Percentiles rank a stretch among this genome's conserved stretches.
phyloP scores from a whole-genome alignment of 2,113 vertebrate species.

The Geococcyx californianus region DNA sequence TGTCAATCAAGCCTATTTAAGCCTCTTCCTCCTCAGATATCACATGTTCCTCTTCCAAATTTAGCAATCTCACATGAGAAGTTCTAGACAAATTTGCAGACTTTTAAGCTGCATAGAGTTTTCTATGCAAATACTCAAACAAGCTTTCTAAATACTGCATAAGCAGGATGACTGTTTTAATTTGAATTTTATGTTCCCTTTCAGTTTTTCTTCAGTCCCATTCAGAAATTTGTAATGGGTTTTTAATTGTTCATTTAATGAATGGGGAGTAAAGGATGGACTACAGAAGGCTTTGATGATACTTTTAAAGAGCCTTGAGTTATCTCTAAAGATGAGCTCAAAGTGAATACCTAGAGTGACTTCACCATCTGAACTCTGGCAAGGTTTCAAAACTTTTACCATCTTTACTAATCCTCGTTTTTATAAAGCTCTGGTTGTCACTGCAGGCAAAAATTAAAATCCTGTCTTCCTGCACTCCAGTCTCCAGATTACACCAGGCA shows the following conservation, averaged over 20 bases:
- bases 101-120: neutral
- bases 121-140: neutral
- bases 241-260: neutral
- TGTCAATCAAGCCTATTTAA: neutral
- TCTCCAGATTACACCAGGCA: neutral
- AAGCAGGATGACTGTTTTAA: neutral
- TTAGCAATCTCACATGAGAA: neutral
- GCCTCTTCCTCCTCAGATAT: neutral
- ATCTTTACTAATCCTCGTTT: neutral
- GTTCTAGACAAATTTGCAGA: neutral
- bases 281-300: neutral
- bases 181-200: neutral
- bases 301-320: neutral
- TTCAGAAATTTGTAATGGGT: neutral
- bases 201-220: neutral
- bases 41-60: neutral
- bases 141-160: neutral
- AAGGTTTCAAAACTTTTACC: neutral
- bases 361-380: neutral
- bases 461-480: neutral
- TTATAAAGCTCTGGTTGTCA: neutral
- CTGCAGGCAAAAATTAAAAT: neutral
- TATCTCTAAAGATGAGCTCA: neutral
- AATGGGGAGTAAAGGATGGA: neutral
- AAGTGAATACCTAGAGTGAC: neutral